Evolutionary conservation across 2,797 vertebrate species (phyloP), one percentile per base, ranked within the genome.

Genomic region (Sebastes variabilis): DNA sequence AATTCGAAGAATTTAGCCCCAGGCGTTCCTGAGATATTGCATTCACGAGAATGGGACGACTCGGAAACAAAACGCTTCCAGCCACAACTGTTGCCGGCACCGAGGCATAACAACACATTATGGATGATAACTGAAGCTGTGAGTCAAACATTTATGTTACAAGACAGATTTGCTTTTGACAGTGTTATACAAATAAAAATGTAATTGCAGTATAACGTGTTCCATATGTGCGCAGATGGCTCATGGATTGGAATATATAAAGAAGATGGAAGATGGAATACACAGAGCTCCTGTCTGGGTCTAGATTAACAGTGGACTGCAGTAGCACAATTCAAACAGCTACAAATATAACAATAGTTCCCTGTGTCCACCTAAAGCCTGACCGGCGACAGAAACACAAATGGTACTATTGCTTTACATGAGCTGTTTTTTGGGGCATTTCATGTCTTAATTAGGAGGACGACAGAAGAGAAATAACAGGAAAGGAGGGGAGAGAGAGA

Each of bases 121-220:
- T 49, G 11, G 20, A 71, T 80, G 4, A 54, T 60, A 32, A 66
- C 1, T 46, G 20, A 46, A 73, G 24, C 49, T 13, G 7, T 72
- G n/a, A 85, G 24, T 78, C 25, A 56, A 27, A 61, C 8, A 24
- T 77, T 76, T 77, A 24, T 52, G 76, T 61, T 49, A 14, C 3
- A 16, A 55, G 14, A 42, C 6, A 46, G 38, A 32, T 65, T 66
- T 73, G 27, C 24, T 65, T 56, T 74, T 69, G 25, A 68, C 38
- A 61, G 32, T 62, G 60, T 68, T 77, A n/a, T 25, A 24, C 9
- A 66, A 69, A 49, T 49, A 49, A 20, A 49, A 78, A 34, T 55
- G 13, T 16, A 69, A 60, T 22, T 29, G 6, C 32, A 34, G 20
- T 13, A 18, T 66, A 60, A 30, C 52, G 58, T 25, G 5, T 25